Evolutionary conservation across 2,888 invertebrate genomes (phyloP).

Genomic region (Acanthopleura granulata): DNA sequence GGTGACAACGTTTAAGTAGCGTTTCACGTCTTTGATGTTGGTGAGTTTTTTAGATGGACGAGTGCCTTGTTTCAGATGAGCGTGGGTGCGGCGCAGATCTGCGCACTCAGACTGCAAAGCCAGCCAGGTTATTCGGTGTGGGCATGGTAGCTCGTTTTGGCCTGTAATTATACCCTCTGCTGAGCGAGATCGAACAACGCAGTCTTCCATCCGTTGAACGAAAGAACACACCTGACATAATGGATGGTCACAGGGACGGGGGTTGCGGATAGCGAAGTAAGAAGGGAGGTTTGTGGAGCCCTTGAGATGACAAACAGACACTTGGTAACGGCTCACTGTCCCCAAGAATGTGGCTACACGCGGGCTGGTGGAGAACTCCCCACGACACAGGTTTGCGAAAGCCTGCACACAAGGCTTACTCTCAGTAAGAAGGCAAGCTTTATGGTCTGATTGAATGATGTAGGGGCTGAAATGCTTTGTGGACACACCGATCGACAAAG

Average conservation of each 20-base stretch:
- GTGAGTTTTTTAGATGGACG: no score
- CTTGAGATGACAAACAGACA: conserved; percentile 24
- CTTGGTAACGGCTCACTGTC: conserved; percentile 29
- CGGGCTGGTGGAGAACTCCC: conserved; percentile 38
- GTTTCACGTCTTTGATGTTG: no score
- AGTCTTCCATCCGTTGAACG: conserved; percentile 28
- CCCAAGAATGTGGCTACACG: conserved; percentile 36
- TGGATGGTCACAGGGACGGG: conserved; percentile 29
- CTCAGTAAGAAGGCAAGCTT: conserved; percentile 36
- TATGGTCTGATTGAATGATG: conserved; percentile 35
- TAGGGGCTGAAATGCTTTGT: conserved; percentile 42
- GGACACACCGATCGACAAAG: conserved; percentile 34
- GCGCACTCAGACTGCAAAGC: conserved; percentile 32
- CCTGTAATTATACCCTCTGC: conserved; percentile 27
- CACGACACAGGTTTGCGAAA: conserved; percentile 34
- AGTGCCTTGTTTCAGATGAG: background rate
- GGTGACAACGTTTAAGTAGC: background rate
- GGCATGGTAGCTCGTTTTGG: conserved; percentile 29
- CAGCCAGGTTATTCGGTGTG: conserved; percentile 23
- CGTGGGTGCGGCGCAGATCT: background rate
- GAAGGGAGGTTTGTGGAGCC: conserved; percentile 32
- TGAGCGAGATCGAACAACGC: conserved; percentile 30
- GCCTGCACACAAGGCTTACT: conserved; percentile 43
- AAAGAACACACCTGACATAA: conserved; percentile 29
- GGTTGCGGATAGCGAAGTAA: conserved; percentile 36